Evolutionary conservation across 35 echinoderm and acorn worm genomes (phyloP).

Genomic region (Lytechinus pictus): DNA sequence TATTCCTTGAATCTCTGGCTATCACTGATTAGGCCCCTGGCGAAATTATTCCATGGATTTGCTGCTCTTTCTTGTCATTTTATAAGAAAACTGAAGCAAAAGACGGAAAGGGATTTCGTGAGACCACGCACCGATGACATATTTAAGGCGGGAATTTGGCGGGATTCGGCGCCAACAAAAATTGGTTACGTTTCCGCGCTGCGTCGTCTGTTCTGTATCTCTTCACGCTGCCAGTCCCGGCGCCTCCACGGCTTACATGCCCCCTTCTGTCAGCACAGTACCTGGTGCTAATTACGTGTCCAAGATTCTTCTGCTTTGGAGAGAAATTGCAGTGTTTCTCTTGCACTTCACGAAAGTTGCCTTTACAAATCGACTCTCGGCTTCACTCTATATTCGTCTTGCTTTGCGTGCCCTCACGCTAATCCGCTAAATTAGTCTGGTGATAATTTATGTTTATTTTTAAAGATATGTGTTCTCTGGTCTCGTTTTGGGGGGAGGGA

Average conservation of each 20-base stretch:
- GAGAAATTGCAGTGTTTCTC: slow-evolving; percentile 6
- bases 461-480: not conserved
- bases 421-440: slow-evolving; percentile 10
- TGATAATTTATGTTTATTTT: slow-evolving; percentile 15
- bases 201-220: slow-evolving; percentile 30
- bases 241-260: not conserved
- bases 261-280: not conserved
- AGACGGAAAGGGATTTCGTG: slow-evolving; percentile 1
- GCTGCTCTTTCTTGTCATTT: not conserved
- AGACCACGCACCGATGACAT: slow-evolving; percentile 27
- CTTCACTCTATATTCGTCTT: not conserved
- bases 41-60: slow-evolving; percentile 21
- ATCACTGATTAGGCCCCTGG: slow-evolving; percentile 32
- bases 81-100: not conserved
- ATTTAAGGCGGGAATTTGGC: slow-evolving; percentile 26
- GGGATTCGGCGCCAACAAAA: slow-evolving; percentile 34
- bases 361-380: not conserved
- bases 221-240: not conserved
- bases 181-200: slow-evolving; percentile 41
- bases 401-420: not conserved
- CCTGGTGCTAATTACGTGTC: slow-evolving; percentile 17
- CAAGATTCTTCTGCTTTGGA: not conserved
- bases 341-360: not conserved
- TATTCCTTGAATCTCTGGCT: slow-evolving; percentile 14
- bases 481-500: no score